Evolutionary conservation across 2,113 vertebrate species (phyloP), one percentile per base, ranked within the genome.

Genomic region (Peromyscus californicus): DNA sequence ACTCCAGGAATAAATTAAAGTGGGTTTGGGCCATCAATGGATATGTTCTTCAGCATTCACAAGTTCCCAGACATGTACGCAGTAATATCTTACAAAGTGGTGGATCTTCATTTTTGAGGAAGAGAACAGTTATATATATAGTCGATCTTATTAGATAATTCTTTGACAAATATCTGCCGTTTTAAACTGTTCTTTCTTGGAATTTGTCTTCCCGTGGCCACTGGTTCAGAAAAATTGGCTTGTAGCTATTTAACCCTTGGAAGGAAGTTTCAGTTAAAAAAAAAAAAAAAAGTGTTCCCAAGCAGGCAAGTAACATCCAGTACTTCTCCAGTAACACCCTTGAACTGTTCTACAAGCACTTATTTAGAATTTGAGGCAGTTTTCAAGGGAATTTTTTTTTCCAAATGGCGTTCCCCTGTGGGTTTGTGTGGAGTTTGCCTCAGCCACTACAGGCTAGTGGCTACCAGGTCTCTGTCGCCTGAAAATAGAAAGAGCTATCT

Each of bases 241-340:
- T 33, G 0, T 12, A 45, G 9, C 65, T 67, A 76, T 10, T 15
- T 91, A 5, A n/a, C 9, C 22, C 7, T 51, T 70, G 76, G 31
- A 63, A 67, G n/a, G 24, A 36, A 24, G 4, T 6, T 29, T 90
- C 11, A 15, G 0, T 61, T 89, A 45, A 72, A 10, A 51, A 48
- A 48, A 48, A n/a, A n/a, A n/a, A 59, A 5, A 84, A 83, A 54
- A 13, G 7, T 17, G 3, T 80, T 93, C 26, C 67, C 83, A 51
- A 39, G 10, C 24, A 48, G 8, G 3, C 1, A 13, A n/a, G 7
- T 51, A 51, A 51, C 51, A 51, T 11, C 51, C 3, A n/a, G 3
- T 21, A 57, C 0, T 39, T 57, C 0, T 48, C 19, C 65, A 2
- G 7, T 12, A 21, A 24, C 54, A 48, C 2, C 39, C 9, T 1